These are phyloP conservation scores for Dermatophagoides farinae DNA, from an alignment of 1,140 invertebrate genomes.

Conservation along the genomic window DNA sequence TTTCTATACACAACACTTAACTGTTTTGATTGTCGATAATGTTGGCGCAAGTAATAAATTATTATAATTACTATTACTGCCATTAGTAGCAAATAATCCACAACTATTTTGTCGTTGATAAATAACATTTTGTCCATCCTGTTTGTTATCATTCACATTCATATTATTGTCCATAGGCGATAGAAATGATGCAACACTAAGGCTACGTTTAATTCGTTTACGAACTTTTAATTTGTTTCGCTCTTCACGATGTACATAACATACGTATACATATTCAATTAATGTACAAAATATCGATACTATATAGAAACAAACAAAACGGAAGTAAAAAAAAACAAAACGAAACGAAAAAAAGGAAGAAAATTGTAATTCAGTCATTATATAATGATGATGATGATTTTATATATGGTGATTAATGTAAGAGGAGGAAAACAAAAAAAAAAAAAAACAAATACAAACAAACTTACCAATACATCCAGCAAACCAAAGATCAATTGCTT, in stretches of 20 bases:
- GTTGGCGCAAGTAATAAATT: background rate
- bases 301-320: background rate
- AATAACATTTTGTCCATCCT: no score
- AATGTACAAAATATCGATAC: constrained; percentile 62
- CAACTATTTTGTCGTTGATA: background rate
- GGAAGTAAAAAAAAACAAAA: no score
- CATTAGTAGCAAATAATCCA: no score
- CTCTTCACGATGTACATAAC: constrained; percentile 38
- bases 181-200: background rate
- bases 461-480: constrained; percentile 26
- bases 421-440: no score
- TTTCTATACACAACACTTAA: no score
- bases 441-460: background rate
- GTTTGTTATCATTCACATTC: no score
- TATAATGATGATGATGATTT: no score
- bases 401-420: no score
- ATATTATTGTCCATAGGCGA: background rate
- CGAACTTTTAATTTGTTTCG: constrained; percentile 14
- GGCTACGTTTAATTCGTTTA: background rate
- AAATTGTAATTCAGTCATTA: background rate
- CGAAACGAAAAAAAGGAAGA: no score
- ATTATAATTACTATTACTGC: no score
- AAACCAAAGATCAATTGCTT: constrained; percentile 36
- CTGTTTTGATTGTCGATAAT: background rate
- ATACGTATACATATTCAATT: constrained; percentile 72